Conservation (phyloP, 2,113 vertebrate genomes). For the Aldabrachelys gigantea region DNA sequence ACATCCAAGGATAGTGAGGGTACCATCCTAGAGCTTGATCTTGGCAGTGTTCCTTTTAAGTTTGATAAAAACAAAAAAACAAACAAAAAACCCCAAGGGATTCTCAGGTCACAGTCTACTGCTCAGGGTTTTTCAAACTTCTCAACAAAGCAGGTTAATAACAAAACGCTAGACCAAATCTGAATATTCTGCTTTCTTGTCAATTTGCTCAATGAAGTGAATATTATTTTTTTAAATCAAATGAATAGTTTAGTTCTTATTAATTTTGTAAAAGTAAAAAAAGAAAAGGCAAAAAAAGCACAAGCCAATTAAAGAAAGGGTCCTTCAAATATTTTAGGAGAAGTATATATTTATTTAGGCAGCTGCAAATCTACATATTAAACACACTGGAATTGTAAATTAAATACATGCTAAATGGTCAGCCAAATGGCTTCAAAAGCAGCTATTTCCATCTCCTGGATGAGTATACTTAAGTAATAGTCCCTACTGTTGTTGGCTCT, state of each 20-base stretch:
- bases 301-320: background rate
- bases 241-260: background rate
- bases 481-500: constrained; percentile 34
- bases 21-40: background rate
- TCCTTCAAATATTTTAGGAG: background rate
- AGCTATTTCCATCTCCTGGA: background rate
- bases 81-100: background rate
- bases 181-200: background rate
- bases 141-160: background rate
- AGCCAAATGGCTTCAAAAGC: constrained; percentile 15
- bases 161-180: background rate
- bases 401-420: constrained; percentile 8
- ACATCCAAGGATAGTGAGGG: background rate
- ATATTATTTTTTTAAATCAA: background rate
- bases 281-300: background rate
- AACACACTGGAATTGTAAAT: constrained; percentile 16
- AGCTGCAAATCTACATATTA: constrained; percentile 8
- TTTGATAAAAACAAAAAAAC: background rate
- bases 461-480: constrained; percentile 9
- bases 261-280: constrained; percentile 11
- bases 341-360: background rate
- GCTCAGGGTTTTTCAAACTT: background rate
- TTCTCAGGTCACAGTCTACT: constrained; percentile 8
- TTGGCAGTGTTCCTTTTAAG: background rate
- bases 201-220: background rate